Percentiles rank a stretch among this genome's conserved stretches.
Evolutionary conservation across 1,140 invertebrate species (phyloP).

Genomic region (Rhysida immarginata): DNA sequence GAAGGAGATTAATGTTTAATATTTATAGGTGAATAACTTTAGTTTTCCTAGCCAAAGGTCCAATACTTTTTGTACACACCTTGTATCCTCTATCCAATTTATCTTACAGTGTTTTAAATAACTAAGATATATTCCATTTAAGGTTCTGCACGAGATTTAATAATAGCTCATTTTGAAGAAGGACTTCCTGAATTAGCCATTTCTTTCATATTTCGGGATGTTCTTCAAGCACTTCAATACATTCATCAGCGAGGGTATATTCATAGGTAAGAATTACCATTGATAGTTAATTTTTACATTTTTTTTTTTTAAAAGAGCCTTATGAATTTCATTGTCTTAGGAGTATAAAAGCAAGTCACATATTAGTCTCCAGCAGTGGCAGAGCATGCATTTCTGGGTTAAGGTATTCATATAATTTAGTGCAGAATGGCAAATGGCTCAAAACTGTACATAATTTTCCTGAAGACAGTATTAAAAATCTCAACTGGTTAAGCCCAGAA

Average conservation of each 20-base stretch:
- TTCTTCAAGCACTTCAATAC: conserved; percentile 61
- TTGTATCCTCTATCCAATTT: conserved; percentile 3
- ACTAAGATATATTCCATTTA: too few relatives aligned
- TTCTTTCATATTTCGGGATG: conserved; percentile 58
- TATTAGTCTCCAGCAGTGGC: conserved; percentile 54
- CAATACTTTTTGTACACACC: too few relatives aligned
- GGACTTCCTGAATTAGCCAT: conserved; percentile 66
- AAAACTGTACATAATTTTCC: conserved; percentile 56
- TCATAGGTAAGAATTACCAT: conserved; percentile 56
- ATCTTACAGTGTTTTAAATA: conserved; percentile 8
- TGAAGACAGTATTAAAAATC: conserved; percentile 43
- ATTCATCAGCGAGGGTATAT: conserved; percentile 69
- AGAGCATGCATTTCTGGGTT: conserved; percentile 56
- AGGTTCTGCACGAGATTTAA: conserved; percentile 58
- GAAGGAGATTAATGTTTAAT: too few relatives aligned
- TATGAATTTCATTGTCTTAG: conserved; percentile 30
- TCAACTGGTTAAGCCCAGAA: conserved; percentile 82
- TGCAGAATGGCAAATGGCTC: conserved; percentile 50
- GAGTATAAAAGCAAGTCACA: conserved; percentile 64
- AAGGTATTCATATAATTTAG: conserved; percentile 52
- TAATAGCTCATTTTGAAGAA: conserved; percentile 56
- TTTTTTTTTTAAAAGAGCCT: too few relatives aligned
- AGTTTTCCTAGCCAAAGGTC: too few relatives aligned
- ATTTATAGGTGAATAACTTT: too few relatives aligned
- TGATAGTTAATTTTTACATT: too few relatives aligned